Conservation (phyloP, 1,140 invertebrate species). For the Saccostrea echinata region DNA sequence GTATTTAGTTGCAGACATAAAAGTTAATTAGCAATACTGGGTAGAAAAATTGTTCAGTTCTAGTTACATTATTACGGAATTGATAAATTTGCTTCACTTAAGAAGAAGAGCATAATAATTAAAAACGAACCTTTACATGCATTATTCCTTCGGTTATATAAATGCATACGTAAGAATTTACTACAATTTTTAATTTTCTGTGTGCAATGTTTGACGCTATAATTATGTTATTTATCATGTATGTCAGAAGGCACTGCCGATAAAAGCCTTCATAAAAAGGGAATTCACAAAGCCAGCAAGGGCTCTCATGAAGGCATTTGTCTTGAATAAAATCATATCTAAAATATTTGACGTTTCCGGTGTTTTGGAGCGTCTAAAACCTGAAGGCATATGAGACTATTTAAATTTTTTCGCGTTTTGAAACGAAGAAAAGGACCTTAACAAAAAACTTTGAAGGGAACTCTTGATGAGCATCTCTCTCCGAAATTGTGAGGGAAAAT, state of each 20-base stretch:
- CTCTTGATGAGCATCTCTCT: not conserved
- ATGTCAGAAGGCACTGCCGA: not conserved
- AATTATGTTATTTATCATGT: too few relatives aligned
- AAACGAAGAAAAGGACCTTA: not conserved
- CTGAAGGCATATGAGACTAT: not conserved
- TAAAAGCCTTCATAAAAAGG: not conserved
- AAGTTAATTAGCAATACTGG: not conserved
- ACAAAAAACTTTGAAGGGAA: not conserved
- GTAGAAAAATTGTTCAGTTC: too few relatives aligned
- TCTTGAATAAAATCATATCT: not conserved
- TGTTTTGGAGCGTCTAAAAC: not conserved
- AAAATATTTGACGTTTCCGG: not conserved
- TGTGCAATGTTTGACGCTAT: too few relatives aligned
- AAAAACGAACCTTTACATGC: too few relatives aligned
- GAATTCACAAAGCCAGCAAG: not conserved
- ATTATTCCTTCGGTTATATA: too few relatives aligned
- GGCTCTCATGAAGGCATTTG: not conserved
- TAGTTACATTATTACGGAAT: too few relatives aligned
- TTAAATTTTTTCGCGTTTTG: not conserved
- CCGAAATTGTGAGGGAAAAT: not conserved
- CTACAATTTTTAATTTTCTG: too few relatives aligned
- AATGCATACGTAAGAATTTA: too few relatives aligned
- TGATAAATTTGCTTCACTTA: too few relatives aligned
- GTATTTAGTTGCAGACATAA: not conserved
- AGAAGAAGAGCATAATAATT: too few relatives aligned